phyloP scores from a whole-genome alignment of 2,797 vertebrate species.

The Dendrocincla fuliginosa region DNA sequence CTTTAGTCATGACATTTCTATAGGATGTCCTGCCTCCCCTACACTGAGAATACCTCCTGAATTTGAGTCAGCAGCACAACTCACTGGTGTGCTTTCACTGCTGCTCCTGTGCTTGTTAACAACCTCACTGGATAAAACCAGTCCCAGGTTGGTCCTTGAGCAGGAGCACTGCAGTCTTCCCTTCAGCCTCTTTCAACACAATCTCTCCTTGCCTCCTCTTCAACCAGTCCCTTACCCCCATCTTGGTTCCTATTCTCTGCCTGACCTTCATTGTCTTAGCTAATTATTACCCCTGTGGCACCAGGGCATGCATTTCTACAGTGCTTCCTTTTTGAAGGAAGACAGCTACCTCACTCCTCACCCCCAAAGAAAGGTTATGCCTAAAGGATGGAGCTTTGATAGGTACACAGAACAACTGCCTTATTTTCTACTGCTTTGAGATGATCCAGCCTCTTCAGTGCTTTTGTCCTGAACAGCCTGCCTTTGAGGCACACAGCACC shows the following conservation, averaged over 20 bases:
- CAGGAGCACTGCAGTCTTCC: not conserved
- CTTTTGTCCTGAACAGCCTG: not conserved
- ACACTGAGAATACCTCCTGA: not conserved
- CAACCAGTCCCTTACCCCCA: not conserved
- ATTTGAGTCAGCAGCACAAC: not conserved
- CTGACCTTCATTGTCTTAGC: not conserved
- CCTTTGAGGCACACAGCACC: not conserved
- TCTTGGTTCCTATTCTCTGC: not conserved
- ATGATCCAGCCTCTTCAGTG: not conserved
- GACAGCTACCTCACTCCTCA: not conserved
- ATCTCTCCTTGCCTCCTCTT: not conserved
- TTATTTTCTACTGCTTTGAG: not conserved
- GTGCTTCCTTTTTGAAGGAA: not conserved
- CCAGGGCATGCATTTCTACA: accelerated
- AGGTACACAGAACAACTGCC: not conserved
- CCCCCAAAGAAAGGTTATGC: not conserved
- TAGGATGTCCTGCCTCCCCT: not conserved
- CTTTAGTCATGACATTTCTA: not conserved
- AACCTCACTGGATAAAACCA: not conserved
- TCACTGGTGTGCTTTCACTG: not conserved
- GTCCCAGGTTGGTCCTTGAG: not conserved
- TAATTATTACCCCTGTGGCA: not conserved
- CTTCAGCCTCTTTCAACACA: not conserved
- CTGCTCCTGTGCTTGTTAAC: not conserved
- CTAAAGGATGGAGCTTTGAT: not conserved